Conservation (phyloP, 1,140 invertebrate genomes). For the Eumaeus atala region DNA sequence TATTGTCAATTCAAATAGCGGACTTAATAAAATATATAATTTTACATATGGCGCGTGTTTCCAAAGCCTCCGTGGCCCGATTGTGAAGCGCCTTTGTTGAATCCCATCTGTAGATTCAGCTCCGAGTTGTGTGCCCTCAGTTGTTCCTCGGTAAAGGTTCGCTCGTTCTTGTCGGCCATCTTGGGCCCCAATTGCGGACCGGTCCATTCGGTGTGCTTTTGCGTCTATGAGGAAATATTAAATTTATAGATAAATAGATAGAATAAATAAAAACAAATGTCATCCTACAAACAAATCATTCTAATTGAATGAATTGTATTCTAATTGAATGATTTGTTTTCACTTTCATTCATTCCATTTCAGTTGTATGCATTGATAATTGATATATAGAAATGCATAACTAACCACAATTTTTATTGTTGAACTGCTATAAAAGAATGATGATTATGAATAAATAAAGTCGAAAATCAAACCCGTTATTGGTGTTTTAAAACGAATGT, state of each 20-base stretch:
- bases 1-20: slow-evolving; percentile 6
- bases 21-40: slow-evolving; percentile 9
- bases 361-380: too few relatives aligned
- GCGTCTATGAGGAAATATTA: slow-evolving; percentile 78
- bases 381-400: too few relatives aligned
- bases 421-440: too few relatives aligned
- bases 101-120: slow-evolving; percentile 96
- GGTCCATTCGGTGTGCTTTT: slow-evolving; percentile 94
- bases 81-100: slow-evolving; percentile 94
- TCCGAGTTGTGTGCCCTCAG: slow-evolving; percentile 92
- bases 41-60: slow-evolving; percentile 95
- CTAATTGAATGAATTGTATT: too few relatives aligned
- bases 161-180: slow-evolving; percentile 95
- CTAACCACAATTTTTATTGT: too few relatives aligned
- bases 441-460: too few relatives aligned
- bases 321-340: too few relatives aligned
- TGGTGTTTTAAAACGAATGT: too few relatives aligned
- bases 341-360: too few relatives aligned
- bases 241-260: neutral
- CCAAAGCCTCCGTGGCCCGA: slow-evolving; percentile 92
- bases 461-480: too few relatives aligned
- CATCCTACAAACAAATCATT: too few relatives aligned
- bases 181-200: slow-evolving; percentile 94
- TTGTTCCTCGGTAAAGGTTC: slow-evolving; percentile 96
- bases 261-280: too few relatives aligned